Conservation (phyloP, 2,888 invertebrate species). For the Plagodis pulveraria region DNA sequence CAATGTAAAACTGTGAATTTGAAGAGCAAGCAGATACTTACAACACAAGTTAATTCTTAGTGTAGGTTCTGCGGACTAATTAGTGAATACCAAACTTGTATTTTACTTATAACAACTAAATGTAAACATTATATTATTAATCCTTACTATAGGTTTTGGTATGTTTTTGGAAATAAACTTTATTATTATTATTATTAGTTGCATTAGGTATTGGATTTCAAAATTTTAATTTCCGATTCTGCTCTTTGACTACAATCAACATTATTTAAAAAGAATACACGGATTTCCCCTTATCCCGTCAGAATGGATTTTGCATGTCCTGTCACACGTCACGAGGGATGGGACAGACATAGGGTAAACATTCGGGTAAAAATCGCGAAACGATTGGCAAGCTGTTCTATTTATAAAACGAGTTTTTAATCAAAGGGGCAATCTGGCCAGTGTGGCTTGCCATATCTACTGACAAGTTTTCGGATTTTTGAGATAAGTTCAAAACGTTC, state of each 20-base stretch:
- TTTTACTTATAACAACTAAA: no score
- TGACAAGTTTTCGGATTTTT: no score
- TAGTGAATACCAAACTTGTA: no score
- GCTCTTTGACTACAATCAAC: slow-evolving; percentile 6
- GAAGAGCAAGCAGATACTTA: no score
- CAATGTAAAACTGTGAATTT: no score
- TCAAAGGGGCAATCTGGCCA: neutral
- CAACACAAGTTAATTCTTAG: no score
- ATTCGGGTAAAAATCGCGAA: slow-evolving; percentile 13
- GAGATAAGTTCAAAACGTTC: no score
- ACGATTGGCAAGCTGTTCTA: slow-evolving; percentile 5
- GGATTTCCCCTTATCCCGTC: slow-evolving; percentile 12
- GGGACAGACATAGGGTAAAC: slow-evolving; percentile 16
- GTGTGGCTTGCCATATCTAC: neutral
- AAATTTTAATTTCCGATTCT: slow-evolving; percentile 4
- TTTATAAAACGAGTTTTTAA: slow-evolving; percentile 24
- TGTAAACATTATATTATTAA: no score
- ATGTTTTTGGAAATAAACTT: no score
- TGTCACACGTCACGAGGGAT: slow-evolving; percentile 6
- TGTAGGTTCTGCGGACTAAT: no score
- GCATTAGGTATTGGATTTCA: slow-evolving; percentile 1
- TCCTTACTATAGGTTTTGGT: no score
- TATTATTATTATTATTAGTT: no score
- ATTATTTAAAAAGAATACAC: slow-evolving; percentile 3
- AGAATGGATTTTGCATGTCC: slow-evolving; percentile 23